A percentile compares a stretch with the other conserved stretches of the same genome.
These are phyloP conservation scores for Etheostoma nigrum DNA, from an alignment of 2,797 vertebrate species.

Conservation along the genomic window DNA sequence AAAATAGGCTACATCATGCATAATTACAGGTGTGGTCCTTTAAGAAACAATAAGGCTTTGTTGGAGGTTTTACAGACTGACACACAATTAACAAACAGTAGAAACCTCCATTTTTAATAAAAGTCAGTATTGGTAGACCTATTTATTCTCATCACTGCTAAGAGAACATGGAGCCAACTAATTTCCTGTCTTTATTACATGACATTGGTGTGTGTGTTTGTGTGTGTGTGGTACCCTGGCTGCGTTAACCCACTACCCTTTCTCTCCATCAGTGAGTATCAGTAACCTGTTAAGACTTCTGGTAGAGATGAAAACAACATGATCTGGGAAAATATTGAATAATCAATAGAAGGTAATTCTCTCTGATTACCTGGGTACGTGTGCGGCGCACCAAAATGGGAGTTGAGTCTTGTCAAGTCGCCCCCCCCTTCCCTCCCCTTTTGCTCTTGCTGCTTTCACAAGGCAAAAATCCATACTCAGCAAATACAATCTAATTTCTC, in stretches of 20 bases:
- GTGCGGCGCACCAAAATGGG: slow-evolving; percentile 75
- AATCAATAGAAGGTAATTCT: slow-evolving; percentile 81
- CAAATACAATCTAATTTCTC: slow-evolving; percentile 86
- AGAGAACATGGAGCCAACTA: slow-evolving; percentile 15
- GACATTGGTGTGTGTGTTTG: slow-evolving; percentile 14
- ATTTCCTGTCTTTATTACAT: slow-evolving; percentile 43
- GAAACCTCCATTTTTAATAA: background rate
- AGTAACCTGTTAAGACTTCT: slow-evolving; percentile 77
- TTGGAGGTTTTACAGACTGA: slow-evolving; percentile 6
- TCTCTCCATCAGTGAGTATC: slow-evolving; percentile 54
- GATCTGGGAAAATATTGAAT: slow-evolving; percentile 81
- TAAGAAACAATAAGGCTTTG: background rate
- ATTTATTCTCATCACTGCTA: slow-evolving; percentile 2
- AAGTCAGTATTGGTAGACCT: background rate
- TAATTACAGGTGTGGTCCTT: background rate
- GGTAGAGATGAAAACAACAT: slow-evolving; percentile 79
- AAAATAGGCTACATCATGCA: too few relatives aligned
- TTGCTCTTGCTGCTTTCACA: slow-evolving; percentile 73
- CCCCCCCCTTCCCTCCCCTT: slow-evolving; percentile 18
- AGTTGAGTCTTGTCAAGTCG: slow-evolving; percentile 76
- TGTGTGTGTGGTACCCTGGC: background rate
- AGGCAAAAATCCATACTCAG: slow-evolving; percentile 83
- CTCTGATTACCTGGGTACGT: slow-evolving; percentile 79
- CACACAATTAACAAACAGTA: background rate
- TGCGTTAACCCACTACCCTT: background rate